phyloP scores from a whole-genome alignment of 1,140 invertebrate species.

The Chelonus insularis region DNA sequence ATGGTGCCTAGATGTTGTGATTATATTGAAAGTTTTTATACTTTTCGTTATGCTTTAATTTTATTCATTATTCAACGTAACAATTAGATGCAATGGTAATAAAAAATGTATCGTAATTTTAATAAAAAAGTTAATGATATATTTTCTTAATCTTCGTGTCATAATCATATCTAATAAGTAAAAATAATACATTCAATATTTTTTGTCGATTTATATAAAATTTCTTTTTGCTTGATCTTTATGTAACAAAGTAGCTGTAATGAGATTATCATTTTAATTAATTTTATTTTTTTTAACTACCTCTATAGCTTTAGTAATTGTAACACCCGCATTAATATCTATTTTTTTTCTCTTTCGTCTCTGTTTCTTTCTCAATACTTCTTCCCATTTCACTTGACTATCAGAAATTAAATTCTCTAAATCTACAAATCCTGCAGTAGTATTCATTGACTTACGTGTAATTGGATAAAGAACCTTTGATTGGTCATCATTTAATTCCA shows the following conservation, averaged over 20 bases:
- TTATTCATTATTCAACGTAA: not conserved
- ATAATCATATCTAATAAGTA: not conserved
- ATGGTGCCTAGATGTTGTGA: not conserved
- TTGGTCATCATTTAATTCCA: slow-evolving; percentile 20
- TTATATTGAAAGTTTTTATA: not conserved
- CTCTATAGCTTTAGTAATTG: slow-evolving; percentile 42
- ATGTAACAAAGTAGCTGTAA: slow-evolving; percentile 9
- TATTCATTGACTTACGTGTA: slow-evolving; percentile 22
- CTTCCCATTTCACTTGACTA: slow-evolving; percentile 47
- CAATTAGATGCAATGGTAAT: not conserved
- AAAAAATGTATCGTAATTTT: not conserved
- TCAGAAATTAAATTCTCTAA: slow-evolving; percentile 35
- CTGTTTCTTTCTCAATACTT: slow-evolving; percentile 42
- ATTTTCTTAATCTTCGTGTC: no score
- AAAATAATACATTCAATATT: not conserved
- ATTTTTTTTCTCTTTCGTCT: slow-evolving; percentile 33
- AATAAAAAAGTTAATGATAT: no score
- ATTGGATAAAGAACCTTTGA: slow-evolving; percentile 22
- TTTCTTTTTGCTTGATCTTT: not conserved
- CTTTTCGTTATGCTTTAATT: not conserved
- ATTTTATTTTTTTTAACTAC: slow-evolving; percentile 35
- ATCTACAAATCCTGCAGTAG: slow-evolving; percentile 44
- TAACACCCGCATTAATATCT: slow-evolving; percentile 27
- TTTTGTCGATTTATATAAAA: not conserved
- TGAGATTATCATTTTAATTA: no score